Percentiles rank a stretch among this genome's conserved stretches.
These are phyloP conservation scores for Oncorhynchus keta DNA, from an alignment of 2,113 vertebrate genomes.

Conservation along the genomic window DNA sequence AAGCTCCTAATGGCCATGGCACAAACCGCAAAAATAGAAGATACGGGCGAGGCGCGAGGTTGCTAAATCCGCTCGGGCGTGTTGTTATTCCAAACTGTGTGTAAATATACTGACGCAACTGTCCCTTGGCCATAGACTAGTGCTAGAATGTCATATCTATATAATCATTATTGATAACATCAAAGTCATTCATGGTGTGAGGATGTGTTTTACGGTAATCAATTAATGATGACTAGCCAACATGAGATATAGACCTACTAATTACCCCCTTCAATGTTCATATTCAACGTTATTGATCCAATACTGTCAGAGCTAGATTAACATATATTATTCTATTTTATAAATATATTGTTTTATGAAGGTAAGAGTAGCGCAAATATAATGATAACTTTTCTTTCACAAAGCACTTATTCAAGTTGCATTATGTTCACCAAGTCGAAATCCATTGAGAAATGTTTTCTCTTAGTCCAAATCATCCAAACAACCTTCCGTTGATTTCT, in stretches of 20 bases:
- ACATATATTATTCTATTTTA: not conserved
- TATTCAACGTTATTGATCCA: not conserved
- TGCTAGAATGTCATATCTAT: too few relatives aligned
- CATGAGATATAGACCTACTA: not conserved
- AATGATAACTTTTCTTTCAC: too few relatives aligned
- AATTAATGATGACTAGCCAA: not conserved
- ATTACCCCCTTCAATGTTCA: not conserved
- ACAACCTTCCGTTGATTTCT: too few relatives aligned
- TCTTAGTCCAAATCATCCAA: too few relatives aligned
- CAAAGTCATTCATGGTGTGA: not conserved
- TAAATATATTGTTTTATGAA: too few relatives aligned
- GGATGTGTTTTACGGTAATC: not conserved
- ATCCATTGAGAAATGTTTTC: too few relatives aligned
- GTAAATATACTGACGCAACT: too few relatives aligned
- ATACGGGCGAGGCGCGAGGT: conserved; percentile 32
- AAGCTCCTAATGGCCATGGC: conserved; percentile 19
- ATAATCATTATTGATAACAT: too few relatives aligned
- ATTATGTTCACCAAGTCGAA: too few relatives aligned
- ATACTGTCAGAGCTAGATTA: not conserved
- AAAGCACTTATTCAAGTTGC: too few relatives aligned
- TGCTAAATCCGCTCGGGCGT: conserved; percentile 19
- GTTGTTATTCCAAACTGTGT: not conserved
- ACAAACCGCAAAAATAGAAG: conserved; percentile 19
- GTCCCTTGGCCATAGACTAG: too few relatives aligned
- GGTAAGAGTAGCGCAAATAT: too few relatives aligned